A percentile compares a stretch with the other conserved stretches of the same genome.
Evolutionary conservation across 2,113 vertebrate species (phyloP).

Genomic region (Stigmatopora nigra): DNA sequence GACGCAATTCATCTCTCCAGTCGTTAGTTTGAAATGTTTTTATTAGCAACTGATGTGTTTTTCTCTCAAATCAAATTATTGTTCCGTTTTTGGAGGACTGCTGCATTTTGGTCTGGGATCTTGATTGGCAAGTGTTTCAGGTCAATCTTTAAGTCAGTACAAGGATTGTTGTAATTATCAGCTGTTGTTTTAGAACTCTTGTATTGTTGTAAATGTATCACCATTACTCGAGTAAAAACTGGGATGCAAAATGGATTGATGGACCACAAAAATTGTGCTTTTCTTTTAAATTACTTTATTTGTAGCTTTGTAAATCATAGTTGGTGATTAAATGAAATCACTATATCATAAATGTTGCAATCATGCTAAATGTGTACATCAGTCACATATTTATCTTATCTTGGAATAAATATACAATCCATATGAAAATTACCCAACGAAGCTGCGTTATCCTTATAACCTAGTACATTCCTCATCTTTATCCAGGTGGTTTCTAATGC

Average conservation of each 20-base stretch:
- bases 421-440: neutral
- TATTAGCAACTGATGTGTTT: neutral
- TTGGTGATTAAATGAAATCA: neutral
- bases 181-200: no score
- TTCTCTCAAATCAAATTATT: neutral
- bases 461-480: conserved; percentile 24
- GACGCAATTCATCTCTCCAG: neutral
- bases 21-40: neutral
- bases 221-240: neutral
- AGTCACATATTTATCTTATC: neutral
- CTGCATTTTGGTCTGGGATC: neutral
- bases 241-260: neutral
- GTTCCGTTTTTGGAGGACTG: neutral
- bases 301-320: neutral
- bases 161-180: no score
- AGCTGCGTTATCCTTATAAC: conserved; percentile 2
- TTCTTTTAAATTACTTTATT: neutral
- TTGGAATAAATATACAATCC: neutral
- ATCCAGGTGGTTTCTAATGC: conserved; percentile 28
- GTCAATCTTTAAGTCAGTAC: neutral
- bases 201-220: no score
- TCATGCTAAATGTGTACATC: neutral
- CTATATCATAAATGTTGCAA: neutral
- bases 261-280: neutral
- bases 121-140: neutral